A percentile compares a stretch with the other conserved stretches of the same genome.
Evolutionary conservation across 2,888 invertebrate genomes (phyloP).

Genomic region (Eucriotettix oculatus): DNA sequence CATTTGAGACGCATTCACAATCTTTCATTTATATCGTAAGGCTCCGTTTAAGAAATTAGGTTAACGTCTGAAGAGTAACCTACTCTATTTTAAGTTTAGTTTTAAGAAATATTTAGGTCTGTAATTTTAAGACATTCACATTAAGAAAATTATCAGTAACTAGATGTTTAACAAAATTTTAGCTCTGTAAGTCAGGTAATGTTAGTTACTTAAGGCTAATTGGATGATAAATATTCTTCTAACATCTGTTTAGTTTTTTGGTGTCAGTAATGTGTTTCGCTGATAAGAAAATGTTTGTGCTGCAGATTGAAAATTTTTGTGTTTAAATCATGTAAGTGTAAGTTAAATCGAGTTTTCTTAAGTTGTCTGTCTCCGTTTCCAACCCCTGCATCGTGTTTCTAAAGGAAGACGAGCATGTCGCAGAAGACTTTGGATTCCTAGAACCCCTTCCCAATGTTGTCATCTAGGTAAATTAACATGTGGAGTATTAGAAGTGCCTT

Average conservation of each 20-base stretch:
- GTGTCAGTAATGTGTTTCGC: no score
- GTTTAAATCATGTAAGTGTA: no score
- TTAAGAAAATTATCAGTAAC: conserved; percentile 5
- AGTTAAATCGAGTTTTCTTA: conserved; percentile 2
- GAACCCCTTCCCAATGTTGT: conserved; percentile 13
- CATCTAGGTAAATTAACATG: conserved; percentile 8
- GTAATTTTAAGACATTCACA: conserved; percentile 12
- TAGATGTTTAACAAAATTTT: conserved; percentile 7
- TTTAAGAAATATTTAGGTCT: conserved; percentile 11
- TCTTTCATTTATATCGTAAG: not conserved
- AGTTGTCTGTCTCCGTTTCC: conserved; percentile 7
- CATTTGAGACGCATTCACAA: no score
- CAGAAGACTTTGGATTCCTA: conserved; percentile 10
- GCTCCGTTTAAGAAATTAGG: conserved; percentile 6
- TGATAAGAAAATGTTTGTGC: not conserved
- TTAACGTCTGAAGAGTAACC: conserved; percentile 1
- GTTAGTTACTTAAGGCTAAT: conserved; percentile 2
- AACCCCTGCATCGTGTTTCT: conserved; percentile 10
- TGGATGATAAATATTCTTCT: conserved; percentile 3
- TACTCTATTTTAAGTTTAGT: conserved; percentile 10
- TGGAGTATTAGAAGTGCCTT: conserved; percentile 10
- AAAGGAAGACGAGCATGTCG: conserved; percentile 2
- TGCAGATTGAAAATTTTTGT: not conserved
- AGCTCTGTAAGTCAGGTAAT: conserved; percentile 6
- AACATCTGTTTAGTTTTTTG: not conserved